A percentile compares a stretch with the other conserved stretches of the same genome.
phyloP scores from a whole-genome alignment of 2,888 invertebrate species.

The Branchinecta sandiegonensis region DNA sequence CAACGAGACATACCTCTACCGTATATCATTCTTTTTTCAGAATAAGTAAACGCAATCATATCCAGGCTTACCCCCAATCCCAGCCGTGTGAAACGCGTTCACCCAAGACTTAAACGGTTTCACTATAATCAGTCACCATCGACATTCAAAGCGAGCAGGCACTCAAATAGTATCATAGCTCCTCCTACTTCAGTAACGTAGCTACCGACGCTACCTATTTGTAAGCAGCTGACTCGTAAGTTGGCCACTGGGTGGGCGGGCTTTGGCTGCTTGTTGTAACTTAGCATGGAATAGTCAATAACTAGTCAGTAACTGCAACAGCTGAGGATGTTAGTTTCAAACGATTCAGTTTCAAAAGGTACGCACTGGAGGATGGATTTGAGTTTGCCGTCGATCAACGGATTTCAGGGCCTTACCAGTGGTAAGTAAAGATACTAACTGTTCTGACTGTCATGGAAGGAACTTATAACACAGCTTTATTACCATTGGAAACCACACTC shows the following conservation, averaged over 20 bases:
- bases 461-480: no score
- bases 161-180: neutral
- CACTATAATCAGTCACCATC: no score
- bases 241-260: slow-evolving; percentile 8
- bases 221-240: neutral
- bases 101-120: no score
- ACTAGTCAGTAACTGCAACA: slow-evolving; percentile 2
- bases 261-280: neutral
- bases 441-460: no score
- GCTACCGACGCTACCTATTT: slow-evolving; percentile 13
- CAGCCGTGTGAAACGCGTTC: no score
- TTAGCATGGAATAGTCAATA: slow-evolving; percentile 5
- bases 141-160: no score
- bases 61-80: no score
- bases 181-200: neutral
- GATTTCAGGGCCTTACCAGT: neutral
- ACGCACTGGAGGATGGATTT: neutral
- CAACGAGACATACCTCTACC: no score
- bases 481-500: no score
- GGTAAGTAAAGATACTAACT: neutral
- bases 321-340: slow-evolving; percentile 10
- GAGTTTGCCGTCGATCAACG: slow-evolving; percentile 2
- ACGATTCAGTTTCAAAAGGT: slow-evolving; percentile 4
- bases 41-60: no score
- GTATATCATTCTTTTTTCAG: no score